Base-by-base conservation (phyloP, 2,113 vertebrate species). In the Dunckerocampus dactyliophorus region DNA sequence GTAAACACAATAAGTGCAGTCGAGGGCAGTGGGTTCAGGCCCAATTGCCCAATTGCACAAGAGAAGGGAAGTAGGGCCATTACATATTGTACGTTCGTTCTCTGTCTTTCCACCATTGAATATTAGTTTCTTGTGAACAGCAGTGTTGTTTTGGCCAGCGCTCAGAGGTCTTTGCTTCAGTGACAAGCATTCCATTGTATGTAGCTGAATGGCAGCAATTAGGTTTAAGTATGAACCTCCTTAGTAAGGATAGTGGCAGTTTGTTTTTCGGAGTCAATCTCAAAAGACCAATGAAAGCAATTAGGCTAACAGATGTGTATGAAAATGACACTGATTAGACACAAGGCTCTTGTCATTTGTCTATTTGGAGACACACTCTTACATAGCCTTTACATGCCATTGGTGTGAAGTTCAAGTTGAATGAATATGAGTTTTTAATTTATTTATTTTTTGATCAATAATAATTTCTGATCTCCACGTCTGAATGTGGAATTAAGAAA, bases 381-480 rank as follows among this genome's bases (percentile, higher is more conserved):
- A 0, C 67, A 64, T 28, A 51, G 67, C 49, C 59, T 64, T 65
- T 53, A 48, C 65, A 42, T 22, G 52, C 56, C 62, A 49, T 63
- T 72, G 51, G 17, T 65, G 59, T 76, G 80, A 89, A 86, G 84
- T 85, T 85, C 82, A 83, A 75, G 67, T 47, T 28, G 52, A 75
- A 81, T 82, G 72, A 80, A 86, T 80, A 82, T 34, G 79, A 83
- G 80, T 83, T 80, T 73, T 66, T 62, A 78, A 80, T 82, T 77
- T 80, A 54, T 73, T 74, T 78, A 34, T 34, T 34, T 34, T 34
- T 5, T 34, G 31, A 34, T 34, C 24, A 28, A 28, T 28, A 28
- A 34, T 34, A 4, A 7, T 34, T 34, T 8, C 7, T 0, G 2
- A 49, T 62, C 46, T 64, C 69, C 61, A 37, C 62, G 74, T 77